Base-by-base conservation (phyloP, 1,140 invertebrate species). In the Drosophila ercepeae region DNA sequence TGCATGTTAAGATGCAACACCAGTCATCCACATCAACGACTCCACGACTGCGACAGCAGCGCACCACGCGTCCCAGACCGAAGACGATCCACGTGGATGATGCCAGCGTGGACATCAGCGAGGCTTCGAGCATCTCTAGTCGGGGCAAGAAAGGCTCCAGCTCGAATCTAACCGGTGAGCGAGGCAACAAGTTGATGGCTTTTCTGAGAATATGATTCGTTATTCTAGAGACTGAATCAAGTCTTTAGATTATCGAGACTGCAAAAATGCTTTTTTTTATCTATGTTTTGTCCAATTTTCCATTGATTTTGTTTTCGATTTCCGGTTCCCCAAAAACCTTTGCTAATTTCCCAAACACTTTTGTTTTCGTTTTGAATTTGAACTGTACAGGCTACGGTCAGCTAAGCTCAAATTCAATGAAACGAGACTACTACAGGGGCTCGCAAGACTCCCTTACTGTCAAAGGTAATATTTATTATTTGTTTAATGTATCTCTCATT, bases 81-180 rank as follows among this genome's bases (percentile, higher is more conserved):
- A 97, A 97, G 92, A 97, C 96, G 11, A 97, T 97, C 64, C 96
- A 97, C 81, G 96, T 97, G 46, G 96, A 97, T 91, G 94, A 94
- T 77, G 95, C 94, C 59, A 90, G 95, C n/a, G 93, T 94, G 58
- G 94, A 95, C 71, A 93, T 95, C 72, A 94, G 95, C 58, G 95
- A 96, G 69, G 95, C 95, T 68, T 94, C 94, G 78, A 93, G 96
- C 68, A 94, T 95, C 61, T 94, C 94, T 70, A 94, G 94, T 92
- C 92, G 94, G 61, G 94, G 95, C 41, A 96, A 96, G 89, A 96
- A 96, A 83, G 96, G 96, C 59, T 97, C 96, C 61, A 94, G 94
- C 71, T 95, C 96, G 54, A 96, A 96, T 92, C 93, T 97, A 65
- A 95, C 95, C 86, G 96, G 96, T 97, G 92, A 92, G 81, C 48